A percentile compares a stretch with the other conserved stretches of the same genome.
phyloP scores from a whole-genome alignment of 1,140 invertebrate genomes.

The Cotesia glomerata region DNA sequence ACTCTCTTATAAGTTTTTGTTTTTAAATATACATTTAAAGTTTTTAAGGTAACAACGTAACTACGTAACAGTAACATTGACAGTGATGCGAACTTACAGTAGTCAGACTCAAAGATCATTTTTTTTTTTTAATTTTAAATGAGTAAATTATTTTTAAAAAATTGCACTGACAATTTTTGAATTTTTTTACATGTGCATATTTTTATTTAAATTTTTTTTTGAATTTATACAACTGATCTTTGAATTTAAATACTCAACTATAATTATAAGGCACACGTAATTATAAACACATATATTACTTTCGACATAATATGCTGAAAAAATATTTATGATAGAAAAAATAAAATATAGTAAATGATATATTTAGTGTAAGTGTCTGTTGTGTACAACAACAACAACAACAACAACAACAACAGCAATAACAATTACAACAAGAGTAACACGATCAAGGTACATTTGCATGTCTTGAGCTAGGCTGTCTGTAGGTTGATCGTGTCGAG shows the following conservation, averaged over 20 bases:
- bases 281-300: conserved; percentile 30
- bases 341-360: conserved; percentile 25
- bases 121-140: not conserved
- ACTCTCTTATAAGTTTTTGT: no score
- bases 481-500: no score
- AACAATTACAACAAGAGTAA: not conserved
- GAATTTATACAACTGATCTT: not conserved
- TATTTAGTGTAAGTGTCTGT: conserved; percentile 12
- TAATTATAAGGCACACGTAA: conserved; percentile 29
- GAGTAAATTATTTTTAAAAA: no score
- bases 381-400: not conserved
- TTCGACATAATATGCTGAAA: conserved; percentile 33
- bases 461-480: not conserved
- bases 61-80: conserved; percentile 37
- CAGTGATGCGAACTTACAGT: conserved; percentile 26
- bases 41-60: not conserved
- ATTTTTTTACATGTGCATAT: no score
- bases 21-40: conserved; percentile 7
- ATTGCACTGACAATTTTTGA: no score
- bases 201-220: not conserved
- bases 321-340: conserved; percentile 7
- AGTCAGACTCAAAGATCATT: conserved; percentile 10
- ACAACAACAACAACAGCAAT: not conserved
- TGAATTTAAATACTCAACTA: conserved; percentile 6
- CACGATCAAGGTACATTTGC: conserved; percentile 4